Evolutionary conservation across 2,888 invertebrate species (phyloP).

Genomic region (Acleris literana): DNA sequence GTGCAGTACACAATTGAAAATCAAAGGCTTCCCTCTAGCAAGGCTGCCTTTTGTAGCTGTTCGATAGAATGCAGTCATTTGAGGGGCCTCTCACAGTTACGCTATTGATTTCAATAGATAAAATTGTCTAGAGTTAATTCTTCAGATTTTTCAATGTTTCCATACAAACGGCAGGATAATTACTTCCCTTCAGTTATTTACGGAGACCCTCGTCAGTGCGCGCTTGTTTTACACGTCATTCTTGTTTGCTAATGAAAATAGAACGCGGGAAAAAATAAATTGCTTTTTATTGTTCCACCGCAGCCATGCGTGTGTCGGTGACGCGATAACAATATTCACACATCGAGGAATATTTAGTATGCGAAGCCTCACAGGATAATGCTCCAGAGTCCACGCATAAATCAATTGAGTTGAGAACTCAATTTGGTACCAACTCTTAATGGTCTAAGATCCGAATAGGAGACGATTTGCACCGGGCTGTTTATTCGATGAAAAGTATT

Average conservation of each 20-base stretch:
- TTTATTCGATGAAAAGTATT: no score
- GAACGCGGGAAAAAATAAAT: conserved; percentile 72
- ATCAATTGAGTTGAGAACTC: background rate
- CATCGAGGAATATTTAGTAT: conserved; percentile 23
- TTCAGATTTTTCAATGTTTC: conserved; percentile 36
- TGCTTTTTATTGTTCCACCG: conserved; percentile 75
- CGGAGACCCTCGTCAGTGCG: conserved; percentile 72
- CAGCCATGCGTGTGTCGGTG: conserved; percentile 51
- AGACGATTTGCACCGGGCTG: no score
- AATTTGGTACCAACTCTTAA: background rate
- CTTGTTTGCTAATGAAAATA: conserved; percentile 81
- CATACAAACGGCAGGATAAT: conserved; percentile 64
- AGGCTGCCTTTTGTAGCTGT: background rate
- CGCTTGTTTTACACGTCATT: conserved; percentile 80
- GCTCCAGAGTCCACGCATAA: background rate
- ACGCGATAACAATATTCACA: conserved; percentile 48
- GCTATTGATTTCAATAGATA: background rate
- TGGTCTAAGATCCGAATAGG: no score
- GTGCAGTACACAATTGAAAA: no score
- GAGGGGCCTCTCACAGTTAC: background rate
- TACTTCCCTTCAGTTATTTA: conserved; percentile 75
- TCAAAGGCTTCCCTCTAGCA: no score
- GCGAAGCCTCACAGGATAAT: background rate
- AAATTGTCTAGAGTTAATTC: conserved; percentile 10
- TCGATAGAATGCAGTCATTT: background rate